These are phyloP conservation scores for Crambe crambe DNA, from an alignment of 37 sponge, comb jelly and placozoan genomes.

Conservation along the genomic window DNA sequence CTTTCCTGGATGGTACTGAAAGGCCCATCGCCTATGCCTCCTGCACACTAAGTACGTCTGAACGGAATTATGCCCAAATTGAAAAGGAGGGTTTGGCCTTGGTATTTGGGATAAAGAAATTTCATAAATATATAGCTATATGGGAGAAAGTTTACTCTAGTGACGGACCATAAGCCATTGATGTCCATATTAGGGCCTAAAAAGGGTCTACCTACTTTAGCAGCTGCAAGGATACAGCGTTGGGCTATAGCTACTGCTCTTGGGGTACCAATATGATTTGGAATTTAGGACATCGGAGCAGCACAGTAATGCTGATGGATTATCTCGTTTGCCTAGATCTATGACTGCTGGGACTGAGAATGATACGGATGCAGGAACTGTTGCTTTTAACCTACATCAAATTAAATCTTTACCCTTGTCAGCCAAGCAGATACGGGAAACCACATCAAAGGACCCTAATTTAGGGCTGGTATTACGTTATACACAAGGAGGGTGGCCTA, in stretches of 20 bases:
- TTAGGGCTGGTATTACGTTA: constrained; percentile 11
- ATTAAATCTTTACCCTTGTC: constrained; percentile 13
- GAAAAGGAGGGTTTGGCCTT: constrained; percentile 25
- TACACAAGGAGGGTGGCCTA: constrained; percentile 20
- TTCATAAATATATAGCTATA: constrained; percentile 9
- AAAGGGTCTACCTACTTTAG: too few relatives aligned
- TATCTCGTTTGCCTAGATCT: neutral
- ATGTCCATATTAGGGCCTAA: too few relatives aligned
- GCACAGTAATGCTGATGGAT: constrained; percentile 6
- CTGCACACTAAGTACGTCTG: constrained; percentile 8
- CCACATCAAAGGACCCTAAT: constrained; percentile 7
- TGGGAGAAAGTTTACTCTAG: neutral
- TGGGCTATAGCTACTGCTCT: too few relatives aligned
- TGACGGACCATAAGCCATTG: neutral
- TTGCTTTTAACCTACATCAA: neutral
- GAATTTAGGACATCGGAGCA: neutral
- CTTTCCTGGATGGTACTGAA: constrained; percentile 23
- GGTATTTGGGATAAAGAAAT: constrained; percentile 28
- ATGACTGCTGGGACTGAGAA: neutral
- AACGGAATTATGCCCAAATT: constrained; percentile 29
- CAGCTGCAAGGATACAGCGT: too few relatives aligned
- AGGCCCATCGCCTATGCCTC: constrained; percentile 26
- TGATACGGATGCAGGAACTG: neutral
- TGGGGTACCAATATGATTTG: neutral
- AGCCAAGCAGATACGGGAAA: neutral